Conservation (phyloP, 2,797 vertebrate species). For the Pyrrhura leucotis region DNA sequence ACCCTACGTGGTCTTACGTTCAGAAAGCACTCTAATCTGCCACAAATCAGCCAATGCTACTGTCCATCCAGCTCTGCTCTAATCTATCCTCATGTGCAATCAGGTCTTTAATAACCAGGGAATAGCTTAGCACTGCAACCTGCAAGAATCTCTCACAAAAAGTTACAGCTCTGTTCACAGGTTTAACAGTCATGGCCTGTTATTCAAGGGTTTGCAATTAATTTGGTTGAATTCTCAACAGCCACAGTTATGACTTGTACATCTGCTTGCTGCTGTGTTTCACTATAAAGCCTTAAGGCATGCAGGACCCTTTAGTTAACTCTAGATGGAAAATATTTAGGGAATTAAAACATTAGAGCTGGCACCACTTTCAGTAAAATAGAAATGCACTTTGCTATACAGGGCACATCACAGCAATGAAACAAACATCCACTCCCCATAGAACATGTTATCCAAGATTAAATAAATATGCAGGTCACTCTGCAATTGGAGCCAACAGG, state of each 20-base stretch:
- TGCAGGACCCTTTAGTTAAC: background rate
- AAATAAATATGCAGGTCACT: background rate
- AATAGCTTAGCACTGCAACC: background rate
- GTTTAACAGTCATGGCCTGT: background rate
- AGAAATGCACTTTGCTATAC: background rate
- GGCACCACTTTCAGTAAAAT: background rate
- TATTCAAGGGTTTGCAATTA: background rate
- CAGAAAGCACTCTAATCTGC: constrained; percentile 7
- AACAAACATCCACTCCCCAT: background rate
- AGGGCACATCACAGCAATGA: background rate
- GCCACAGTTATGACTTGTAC: rapidly evolving
- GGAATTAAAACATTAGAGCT: background rate
- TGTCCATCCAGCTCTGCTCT: background rate
- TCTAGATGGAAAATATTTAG: background rate
- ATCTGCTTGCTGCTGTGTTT: background rate
- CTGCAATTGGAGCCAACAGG: background rate
- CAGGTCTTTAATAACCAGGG: background rate
- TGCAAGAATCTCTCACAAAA: rapidly evolving
- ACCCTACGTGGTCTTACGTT: background rate
- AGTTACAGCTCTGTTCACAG: background rate
- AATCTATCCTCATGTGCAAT: background rate
- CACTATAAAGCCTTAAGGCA: background rate
- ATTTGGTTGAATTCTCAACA: background rate
- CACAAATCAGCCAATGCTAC: background rate
- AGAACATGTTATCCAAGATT: background rate